Percentiles rank a stretch among this genome's conserved stretches.
phyloP scores from a whole-genome alignment of 2,113 vertebrate species.

The Heliornis fulica region DNA sequence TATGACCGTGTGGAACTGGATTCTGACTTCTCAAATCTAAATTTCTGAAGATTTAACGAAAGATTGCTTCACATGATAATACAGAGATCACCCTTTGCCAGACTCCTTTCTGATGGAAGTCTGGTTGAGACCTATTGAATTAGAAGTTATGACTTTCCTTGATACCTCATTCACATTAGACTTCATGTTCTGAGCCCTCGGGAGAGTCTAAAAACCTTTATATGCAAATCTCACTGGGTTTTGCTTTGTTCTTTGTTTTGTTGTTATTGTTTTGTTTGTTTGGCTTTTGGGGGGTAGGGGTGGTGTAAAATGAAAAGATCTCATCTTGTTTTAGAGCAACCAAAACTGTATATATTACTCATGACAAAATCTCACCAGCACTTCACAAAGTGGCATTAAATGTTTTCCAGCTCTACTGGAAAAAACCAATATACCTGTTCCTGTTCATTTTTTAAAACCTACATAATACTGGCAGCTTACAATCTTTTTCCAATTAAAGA shows the following conservation, averaged over 20 bases:
- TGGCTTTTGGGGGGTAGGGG: too few relatives aligned
- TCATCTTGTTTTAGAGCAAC: not conserved
- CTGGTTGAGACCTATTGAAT: not conserved
- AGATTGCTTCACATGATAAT: not conserved
- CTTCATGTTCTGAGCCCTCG: not conserved
- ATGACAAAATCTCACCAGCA: not conserved
- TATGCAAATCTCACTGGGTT: not conserved
- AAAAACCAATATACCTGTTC: not conserved
- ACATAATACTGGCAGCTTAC: not conserved
- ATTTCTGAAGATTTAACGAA: not conserved
- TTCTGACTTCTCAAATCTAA: not conserved
- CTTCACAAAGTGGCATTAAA: not conserved
- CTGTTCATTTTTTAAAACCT: not conserved
- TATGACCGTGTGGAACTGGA: not conserved
- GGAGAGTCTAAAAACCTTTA: not conserved
- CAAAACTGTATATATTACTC: not conserved
- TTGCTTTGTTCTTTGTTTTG: too few relatives aligned
- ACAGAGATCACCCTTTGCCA: not conserved
- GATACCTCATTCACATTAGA: not conserved
- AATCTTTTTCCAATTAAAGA: not conserved
- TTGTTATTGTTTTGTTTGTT: too few relatives aligned
- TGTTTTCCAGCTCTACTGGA: not conserved
- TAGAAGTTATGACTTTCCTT: not conserved
- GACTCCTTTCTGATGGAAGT: not conserved
- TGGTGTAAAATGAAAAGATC: not conserved